Conservation (phyloP, 2,888 invertebrate species). For the Neoaliturus tenellus region DNA sequence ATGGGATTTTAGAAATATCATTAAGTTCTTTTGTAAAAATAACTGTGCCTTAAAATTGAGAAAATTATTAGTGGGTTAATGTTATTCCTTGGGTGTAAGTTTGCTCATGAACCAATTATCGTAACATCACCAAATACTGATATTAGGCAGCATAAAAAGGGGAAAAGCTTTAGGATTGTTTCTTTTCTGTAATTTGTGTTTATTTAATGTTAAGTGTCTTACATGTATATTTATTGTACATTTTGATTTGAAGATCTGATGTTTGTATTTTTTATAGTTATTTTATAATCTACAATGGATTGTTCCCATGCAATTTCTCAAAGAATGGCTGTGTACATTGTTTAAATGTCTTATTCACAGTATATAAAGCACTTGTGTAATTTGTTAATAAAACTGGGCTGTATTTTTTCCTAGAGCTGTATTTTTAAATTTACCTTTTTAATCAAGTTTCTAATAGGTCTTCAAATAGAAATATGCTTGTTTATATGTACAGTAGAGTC, state of each 20-base stretch:
- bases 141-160: not conserved
- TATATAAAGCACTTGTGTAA: not conserved
- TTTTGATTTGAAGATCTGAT: not conserved
- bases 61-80: too few relatives aligned
- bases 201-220: not conserved
- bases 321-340: constrained; percentile 18
- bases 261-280: too few relatives aligned
- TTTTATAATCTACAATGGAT: not conserved
- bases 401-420: not conserved
- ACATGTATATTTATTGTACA: not conserved
- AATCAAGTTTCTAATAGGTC: too few relatives aligned
- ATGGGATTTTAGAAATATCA: too few relatives aligned
- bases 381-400: not conserved
- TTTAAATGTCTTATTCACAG: not conserved
- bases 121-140: not conserved
- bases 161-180: not conserved
- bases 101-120: too few relatives aligned
- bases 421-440: not conserved
- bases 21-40: too few relatives aligned
- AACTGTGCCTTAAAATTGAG: too few relatives aligned
- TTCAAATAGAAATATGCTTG: too few relatives aligned
- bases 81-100: too few relatives aligned
- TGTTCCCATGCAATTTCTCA: not conserved
- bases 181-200: not conserved
- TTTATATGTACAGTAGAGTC: too few relatives aligned